phyloP scores from a whole-genome alignment of 2,797 vertebrate genomes.

The Knipowitschia caucasica region DNA sequence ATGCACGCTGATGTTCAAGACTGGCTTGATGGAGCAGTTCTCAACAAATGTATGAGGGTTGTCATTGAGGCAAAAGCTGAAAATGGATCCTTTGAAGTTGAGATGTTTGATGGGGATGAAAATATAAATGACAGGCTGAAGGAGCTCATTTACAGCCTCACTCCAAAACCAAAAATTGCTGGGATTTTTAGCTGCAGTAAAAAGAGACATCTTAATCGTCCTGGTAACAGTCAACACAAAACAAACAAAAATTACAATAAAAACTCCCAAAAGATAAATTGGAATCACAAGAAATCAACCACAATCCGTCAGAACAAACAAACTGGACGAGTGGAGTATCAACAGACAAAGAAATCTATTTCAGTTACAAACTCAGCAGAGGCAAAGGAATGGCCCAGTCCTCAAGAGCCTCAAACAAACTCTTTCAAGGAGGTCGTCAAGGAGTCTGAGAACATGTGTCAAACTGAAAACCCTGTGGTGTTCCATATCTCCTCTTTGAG shows the following conservation, averaged over 20 bases:
- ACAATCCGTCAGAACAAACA: conserved; percentile 2
- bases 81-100: conserved; percentile 80
- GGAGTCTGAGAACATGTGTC: background rate
- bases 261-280: background rate
- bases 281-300: conserved; percentile 21
- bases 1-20: conserved; percentile 68
- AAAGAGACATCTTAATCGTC: background rate
- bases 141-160: conserved; percentile 53
- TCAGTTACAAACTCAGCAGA: background rate
- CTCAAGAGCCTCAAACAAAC: conserved; percentile 5
- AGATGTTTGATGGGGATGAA: conserved; percentile 81
- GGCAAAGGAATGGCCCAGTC: background rate
- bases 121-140: conserved; percentile 82
- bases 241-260: background rate
- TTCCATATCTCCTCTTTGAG: conserved; percentile 65
- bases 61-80: conserved; percentile 70
- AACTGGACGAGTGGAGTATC: background rate
- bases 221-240: background rate
- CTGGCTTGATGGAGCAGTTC: conserved; percentile 77
- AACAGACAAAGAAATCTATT: conserved; percentile 2
- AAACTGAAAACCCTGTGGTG: background rate
- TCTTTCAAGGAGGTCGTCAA: background rate
- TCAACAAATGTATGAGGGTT: conserved; percentile 78
- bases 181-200: background rate
- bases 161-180: conserved; percentile 20